These are phyloP conservation scores for Antigone vipio DNA, from an alignment of 2,113 vertebrate species.

Conservation along the genomic window DNA sequence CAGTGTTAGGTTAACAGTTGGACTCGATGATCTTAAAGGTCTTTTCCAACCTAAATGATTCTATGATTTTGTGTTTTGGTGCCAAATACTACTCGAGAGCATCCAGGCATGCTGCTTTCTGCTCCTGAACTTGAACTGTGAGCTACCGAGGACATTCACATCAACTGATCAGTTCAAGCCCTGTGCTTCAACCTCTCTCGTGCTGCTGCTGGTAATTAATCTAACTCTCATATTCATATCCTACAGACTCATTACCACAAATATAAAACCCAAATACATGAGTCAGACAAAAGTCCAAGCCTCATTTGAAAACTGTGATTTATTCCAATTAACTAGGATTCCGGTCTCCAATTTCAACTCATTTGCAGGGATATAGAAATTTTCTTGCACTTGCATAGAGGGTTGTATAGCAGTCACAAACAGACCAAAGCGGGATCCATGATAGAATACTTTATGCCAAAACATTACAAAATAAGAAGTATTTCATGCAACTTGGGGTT, in stretches of 20 bases:
- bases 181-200: neutral
- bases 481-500: accelerated
- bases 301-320: accelerated
- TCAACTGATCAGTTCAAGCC: accelerated
- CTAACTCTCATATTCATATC: accelerated
- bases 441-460: accelerated
- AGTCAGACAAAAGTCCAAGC: neutral
- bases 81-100: neutral
- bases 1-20: too few relatives aligned
- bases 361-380: accelerated
- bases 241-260: too few relatives aligned
- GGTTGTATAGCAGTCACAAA: neutral
- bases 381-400: neutral
- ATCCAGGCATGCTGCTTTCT: neutral
- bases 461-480: neutral
- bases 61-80: neutral
- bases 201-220: neutral
- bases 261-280: accelerated
- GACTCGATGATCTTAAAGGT: too few relatives aligned
- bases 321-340: neutral
- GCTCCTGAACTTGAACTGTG: neutral
- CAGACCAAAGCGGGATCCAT: neutral
- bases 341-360: accelerated
- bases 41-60: too few relatives aligned
- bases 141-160: neutral